phyloP scores from a whole-genome alignment of 2,888 invertebrate species.

The Eurytoma californica region DNA sequence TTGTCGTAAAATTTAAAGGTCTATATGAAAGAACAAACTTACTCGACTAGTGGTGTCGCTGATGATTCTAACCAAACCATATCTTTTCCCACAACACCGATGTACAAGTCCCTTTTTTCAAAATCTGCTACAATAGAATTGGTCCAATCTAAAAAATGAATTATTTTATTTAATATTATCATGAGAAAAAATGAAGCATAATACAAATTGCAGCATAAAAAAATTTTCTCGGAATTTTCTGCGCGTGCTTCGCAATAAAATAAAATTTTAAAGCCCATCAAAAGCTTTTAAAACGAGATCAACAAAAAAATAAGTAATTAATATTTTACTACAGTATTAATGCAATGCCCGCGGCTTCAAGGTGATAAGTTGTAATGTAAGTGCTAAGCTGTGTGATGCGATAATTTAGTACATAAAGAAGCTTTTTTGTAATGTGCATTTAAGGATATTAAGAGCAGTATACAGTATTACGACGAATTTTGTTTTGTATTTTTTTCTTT shows the following conservation, averaged over 20 bases:
- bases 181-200: neutral
- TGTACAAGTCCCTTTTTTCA: constrained; percentile 70
- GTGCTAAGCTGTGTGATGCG: neutral
- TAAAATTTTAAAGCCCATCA: constrained; percentile 33
- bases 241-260: constrained; percentile 54
- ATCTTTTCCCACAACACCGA: constrained; percentile 71
- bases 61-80: constrained; percentile 71
- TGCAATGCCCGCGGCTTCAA: neutral
- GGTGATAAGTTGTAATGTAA: neutral
- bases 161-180: neutral
- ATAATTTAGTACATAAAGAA: constrained; percentile 10
- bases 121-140: constrained; percentile 68
- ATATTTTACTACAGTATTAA: constrained; percentile 21
- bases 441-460: neutral
- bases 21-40: constrained; percentile 53
- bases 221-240: constrained; percentile 53
- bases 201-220: constrained; percentile 5
- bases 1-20: neutral
- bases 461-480: neutral
- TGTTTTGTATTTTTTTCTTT: constrained; percentile 21
- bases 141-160: constrained; percentile 67
- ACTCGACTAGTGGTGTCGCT: constrained; percentile 70
- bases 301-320: constrained; percentile 6
- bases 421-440: neutral
- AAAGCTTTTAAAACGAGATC: constrained; percentile 24